Evolutionary conservation across 2,797 vertebrate species (phyloP), one percentile per base, ranked within the genome.

Genomic region (Eptatretus atami): DNA sequence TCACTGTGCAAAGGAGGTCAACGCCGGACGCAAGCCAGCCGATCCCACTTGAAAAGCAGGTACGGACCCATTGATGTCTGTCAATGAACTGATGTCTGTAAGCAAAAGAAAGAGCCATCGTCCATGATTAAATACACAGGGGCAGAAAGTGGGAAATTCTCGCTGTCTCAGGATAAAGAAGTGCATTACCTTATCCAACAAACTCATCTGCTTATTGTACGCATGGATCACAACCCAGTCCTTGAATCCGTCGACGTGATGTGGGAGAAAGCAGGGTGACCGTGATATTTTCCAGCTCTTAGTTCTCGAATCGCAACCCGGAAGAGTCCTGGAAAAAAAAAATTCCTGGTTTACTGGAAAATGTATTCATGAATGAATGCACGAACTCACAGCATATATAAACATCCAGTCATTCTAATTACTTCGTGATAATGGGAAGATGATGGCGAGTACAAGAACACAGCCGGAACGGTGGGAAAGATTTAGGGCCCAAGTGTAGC

Each of bases 181-280:
- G 52, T 11, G 13, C 72, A 76, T 69, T 6, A 86, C 85, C 82
- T 83, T n/a, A n/a, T 68, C 72, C 72, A 54, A 87, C 76, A 73
- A 86, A 86, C 69, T 86, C 82, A 31, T 77, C 76, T 54, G 78
- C 78, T 79, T 80, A 69, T 73, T 77, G 63, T 86, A 92, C 65
- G 85, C 85, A 1, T 86, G 82, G 70, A 92, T 79, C 3, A 84
- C 87, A n/a, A 66, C 80, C 78, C 10, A 87, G 79, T 60, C 85
- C 85, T 70, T 92, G 85, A 64, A 92, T 79, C n/a, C 72, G 82
- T 87, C 64, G 84, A 84, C 2, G 79, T 82, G 71, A 92, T 82
- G 67, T 92, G 85, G 63, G n/a, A n/a, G 84, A 85, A 66, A 92
- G 73, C 68, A 90, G 82, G 85, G 84, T 5, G 84, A 82, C 71